Percentiles rank a stretch among this genome's conserved stretches.
Conservation (phyloP, 1,140 invertebrate genomes). For the Branchinecta lynchi region DNA sequence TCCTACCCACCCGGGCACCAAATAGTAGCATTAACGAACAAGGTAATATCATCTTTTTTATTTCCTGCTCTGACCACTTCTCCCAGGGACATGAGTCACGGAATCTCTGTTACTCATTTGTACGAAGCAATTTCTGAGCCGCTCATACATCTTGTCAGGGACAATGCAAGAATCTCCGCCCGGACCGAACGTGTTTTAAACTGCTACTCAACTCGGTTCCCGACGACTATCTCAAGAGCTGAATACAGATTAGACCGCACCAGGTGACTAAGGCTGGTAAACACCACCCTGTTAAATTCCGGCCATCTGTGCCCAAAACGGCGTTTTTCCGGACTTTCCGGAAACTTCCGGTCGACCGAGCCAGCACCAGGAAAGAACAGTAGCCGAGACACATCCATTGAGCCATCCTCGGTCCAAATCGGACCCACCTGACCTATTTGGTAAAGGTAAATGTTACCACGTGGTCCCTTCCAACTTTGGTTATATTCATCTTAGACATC, state of each 20-base stretch:
- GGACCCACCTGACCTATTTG: slow-evolving; percentile 10
- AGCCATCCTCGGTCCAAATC: background rate
- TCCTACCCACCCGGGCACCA: no score
- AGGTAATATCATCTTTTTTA: no score
- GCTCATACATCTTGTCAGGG: slow-evolving; percentile 2
- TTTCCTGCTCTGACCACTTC: no score
- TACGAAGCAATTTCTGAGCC: background rate
- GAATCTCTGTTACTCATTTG: no score
- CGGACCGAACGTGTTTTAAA: background rate
- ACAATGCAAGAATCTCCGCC: background rate
- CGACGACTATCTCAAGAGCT: background rate
- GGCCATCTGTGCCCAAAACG: background rate
- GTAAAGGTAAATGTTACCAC: slow-evolving; percentile 11
- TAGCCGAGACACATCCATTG: background rate
- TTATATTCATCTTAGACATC: background rate
- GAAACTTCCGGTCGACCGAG: background rate
- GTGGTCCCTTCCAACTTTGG: background rate
- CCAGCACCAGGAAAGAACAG: background rate
- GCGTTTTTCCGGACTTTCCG: background rate
- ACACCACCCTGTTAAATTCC: background rate
- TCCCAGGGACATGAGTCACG: no score
- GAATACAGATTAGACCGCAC: slow-evolving; percentile 10
- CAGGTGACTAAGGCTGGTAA: background rate
- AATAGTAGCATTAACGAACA: no score
- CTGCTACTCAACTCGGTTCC: background rate